Conservation (phyloP, 2,113 vertebrate species). For the Tricholaema leucomelas region DNA sequence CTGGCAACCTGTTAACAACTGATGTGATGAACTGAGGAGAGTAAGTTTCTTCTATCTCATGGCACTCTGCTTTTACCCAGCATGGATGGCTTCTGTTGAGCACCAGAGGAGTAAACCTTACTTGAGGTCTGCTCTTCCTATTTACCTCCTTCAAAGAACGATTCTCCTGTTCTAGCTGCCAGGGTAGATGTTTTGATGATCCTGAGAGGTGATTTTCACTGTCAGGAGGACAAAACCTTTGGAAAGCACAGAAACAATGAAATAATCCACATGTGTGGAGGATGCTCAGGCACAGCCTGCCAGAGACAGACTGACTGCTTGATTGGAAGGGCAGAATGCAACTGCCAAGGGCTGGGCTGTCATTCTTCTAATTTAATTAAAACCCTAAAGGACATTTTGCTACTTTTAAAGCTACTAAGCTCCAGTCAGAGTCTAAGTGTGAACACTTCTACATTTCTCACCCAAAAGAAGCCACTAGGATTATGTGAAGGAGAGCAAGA, state of each 20-base stretch:
- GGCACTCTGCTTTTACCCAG: not conserved
- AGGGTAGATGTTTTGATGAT: not conserved
- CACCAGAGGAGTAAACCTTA: not conserved
- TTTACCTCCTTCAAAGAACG: not conserved
- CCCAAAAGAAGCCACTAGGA: not conserved
- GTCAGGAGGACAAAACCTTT: not conserved
- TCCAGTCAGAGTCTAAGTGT: not conserved
- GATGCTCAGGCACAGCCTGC: not conserved
- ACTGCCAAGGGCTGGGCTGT: not conserved
- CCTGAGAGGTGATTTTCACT: not conserved
- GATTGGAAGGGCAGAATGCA: not conserved
- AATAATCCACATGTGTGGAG: not conserved
- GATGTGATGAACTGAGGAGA: not conserved
- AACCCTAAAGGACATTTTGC: not conserved
- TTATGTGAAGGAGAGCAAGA: not conserved
- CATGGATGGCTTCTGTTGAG: not conserved
- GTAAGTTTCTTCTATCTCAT: not conserved
- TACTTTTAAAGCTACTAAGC: not conserved
- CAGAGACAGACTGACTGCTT: not conserved
- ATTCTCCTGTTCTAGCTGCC: not conserved
- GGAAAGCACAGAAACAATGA: not conserved
- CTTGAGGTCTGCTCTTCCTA: not conserved
- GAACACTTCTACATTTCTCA: conserved; percentile 9
- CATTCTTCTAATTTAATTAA: not conserved
- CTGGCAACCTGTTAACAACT: too few relatives aligned